Conservation (phyloP, 2,113 vertebrate genomes). For the Electrona antarctica region DNA sequence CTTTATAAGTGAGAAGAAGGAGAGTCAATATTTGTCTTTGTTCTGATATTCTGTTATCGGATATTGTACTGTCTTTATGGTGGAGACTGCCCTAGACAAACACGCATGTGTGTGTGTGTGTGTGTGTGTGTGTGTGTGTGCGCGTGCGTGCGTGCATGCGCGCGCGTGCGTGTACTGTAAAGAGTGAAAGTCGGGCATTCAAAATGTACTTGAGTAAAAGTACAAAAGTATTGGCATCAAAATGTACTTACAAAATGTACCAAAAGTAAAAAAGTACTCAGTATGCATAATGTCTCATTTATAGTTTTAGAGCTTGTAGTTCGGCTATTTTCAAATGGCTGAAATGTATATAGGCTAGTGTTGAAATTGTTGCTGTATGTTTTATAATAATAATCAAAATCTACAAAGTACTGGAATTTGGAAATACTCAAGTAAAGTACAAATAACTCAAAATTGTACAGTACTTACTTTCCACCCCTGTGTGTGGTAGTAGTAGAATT, state of each 20-base stretch:
- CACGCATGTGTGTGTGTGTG: not conserved
- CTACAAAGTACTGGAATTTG: too few species aligned
- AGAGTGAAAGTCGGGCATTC: not conserved
- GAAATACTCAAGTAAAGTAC: too few species aligned
- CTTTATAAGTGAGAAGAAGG: not conserved
- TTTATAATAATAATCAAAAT: too few species aligned
- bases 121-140: not conserved
- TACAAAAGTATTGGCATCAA: too few species aligned
- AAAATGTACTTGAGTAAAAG: too few species aligned
- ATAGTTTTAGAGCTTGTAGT: not conserved
- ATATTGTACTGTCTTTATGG: not conserved
- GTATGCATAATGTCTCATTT: not conserved
- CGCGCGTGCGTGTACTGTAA: conserved; percentile 1
- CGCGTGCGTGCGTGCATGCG: not conserved
- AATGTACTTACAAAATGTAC: conserved; percentile 15
- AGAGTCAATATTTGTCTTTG: not conserved
- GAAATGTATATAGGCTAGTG: not conserved
- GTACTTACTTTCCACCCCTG: too few species aligned
- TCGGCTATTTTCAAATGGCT: not conserved
- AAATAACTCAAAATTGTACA: too few species aligned
- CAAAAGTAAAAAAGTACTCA: not conserved
- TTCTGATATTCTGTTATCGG: not conserved
- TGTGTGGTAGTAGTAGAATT: not conserved
- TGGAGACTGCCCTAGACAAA: not conserved
- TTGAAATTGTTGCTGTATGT: too few species aligned